These are phyloP conservation scores for Caradrina clavipalpis DNA, from an alignment of 2,888 invertebrate genomes.

Conservation along the genomic window DNA sequence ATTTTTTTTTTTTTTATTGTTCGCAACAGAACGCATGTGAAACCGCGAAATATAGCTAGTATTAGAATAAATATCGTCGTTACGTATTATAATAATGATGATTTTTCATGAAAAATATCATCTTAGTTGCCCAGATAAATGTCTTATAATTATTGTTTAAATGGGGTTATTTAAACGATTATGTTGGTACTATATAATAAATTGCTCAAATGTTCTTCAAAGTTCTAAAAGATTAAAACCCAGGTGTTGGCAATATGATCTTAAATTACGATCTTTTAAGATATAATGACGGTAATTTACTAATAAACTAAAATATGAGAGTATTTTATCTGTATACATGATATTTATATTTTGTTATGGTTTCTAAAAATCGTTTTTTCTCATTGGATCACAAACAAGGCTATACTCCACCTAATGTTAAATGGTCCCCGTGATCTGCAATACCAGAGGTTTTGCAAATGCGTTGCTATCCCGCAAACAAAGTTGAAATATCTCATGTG, in stretches of 20 bases:
- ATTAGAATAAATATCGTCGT: background rate
- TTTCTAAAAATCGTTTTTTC: background rate
- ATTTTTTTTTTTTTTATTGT: too few relatives aligned
- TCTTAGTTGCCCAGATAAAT: background rate
- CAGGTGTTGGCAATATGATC: slow-evolving; percentile 16
- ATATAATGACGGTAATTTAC: slow-evolving; percentile 3
- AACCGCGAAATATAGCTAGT: too few relatives aligned
- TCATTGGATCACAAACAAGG: too few relatives aligned
- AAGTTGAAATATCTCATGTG: too few relatives aligned
- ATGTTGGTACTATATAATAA: background rate
- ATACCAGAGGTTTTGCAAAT: too few relatives aligned
- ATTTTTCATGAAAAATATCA: slow-evolving; percentile 6
- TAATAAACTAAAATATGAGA: background rate
- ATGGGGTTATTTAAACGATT: background rate
- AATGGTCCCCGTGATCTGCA: too few relatives aligned
- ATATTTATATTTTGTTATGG: background rate
- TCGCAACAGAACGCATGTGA: too few relatives aligned
- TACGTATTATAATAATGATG: background rate
- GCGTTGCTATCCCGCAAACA: too few relatives aligned
- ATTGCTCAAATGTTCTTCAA: slow-evolving; percentile 20
- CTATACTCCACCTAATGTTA: too few relatives aligned
- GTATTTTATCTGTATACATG: background rate
- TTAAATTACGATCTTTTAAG: background rate
- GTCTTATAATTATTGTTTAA: background rate
- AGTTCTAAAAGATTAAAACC: background rate